phyloP scores from a whole-genome alignment of 37 sponge, comb jelly and placozoan genomes.

The Beroe ovata region DNA sequence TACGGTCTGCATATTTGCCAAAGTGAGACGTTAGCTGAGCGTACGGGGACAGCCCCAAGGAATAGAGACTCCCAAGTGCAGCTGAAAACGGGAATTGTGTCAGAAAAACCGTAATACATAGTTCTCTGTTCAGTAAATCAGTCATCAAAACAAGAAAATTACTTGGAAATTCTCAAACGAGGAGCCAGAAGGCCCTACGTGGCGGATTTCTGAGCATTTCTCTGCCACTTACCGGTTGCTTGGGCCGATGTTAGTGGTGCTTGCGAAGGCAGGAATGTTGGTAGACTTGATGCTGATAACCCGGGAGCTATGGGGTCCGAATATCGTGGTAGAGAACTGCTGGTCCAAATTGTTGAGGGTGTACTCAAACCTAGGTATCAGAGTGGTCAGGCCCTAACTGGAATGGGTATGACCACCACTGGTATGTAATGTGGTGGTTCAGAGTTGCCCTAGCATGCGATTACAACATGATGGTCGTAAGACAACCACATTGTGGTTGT shows the following conservation, averaged over 20 bases:
- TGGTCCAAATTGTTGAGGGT: constrained; percentile 11
- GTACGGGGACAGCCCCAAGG: constrained; percentile 36
- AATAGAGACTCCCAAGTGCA: constrained; percentile 25
- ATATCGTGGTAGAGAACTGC: constrained; percentile 3
- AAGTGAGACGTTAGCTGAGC: constrained; percentile 27
- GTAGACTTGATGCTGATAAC: not conserved
- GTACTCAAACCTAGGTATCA: constrained; percentile 26
- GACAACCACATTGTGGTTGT: too few relatives aligned
- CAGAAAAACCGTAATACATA: too few relatives aligned
- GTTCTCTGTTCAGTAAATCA: too few relatives aligned
- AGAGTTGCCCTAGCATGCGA: too few relatives aligned
- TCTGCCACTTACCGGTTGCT: not conserved
- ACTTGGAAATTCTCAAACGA: too few relatives aligned
- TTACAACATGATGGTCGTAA: too few relatives aligned
- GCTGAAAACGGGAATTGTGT: not conserved
- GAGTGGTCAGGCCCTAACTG: too few relatives aligned
- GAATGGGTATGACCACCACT: too few relatives aligned
- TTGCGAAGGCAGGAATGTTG: constrained; percentile 18
- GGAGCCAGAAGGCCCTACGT: too few relatives aligned
- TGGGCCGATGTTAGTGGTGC: not conserved
- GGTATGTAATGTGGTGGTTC: too few relatives aligned
- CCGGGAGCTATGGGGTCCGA: constrained; percentile 22
- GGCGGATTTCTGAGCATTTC: too few relatives aligned
- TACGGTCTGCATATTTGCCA: constrained; percentile 57
- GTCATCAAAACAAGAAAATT: too few relatives aligned